A percentile compares a stretch with the other conserved stretches of the same genome.
Conservation (phyloP, 1,140 invertebrate genomes). For the Scaptomyza graminum region DNA sequence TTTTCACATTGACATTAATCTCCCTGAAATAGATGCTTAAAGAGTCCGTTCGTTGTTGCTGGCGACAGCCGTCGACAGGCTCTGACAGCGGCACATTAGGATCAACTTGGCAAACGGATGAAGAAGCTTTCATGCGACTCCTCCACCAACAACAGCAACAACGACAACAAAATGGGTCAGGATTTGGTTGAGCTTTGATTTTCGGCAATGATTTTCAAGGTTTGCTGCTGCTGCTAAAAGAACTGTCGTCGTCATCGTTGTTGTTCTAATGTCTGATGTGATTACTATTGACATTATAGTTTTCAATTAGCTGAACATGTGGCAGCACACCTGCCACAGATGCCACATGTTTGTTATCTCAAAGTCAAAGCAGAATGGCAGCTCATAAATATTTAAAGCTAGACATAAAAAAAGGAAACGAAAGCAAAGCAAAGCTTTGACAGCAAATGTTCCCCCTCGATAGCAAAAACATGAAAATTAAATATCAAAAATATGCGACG, state of each 20-base stretch:
- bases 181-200: background rate
- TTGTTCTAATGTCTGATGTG: constrained; percentile 45
- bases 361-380: background rate
- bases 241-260: too few species aligned
- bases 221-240: too few species aligned
- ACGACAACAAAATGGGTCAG: too few species aligned
- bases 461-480: constrained; percentile 68
- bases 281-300: constrained; percentile 77
- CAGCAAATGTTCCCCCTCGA: constrained; percentile 13
- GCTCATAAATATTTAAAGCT: constrained; percentile 53
- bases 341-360: background rate
- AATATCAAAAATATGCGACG: constrained; percentile 70
- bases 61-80: constrained; percentile 57
- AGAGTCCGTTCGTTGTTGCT: constrained; percentile 23
- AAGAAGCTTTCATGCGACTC: constrained; percentile 27
- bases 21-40: constrained; percentile 70
- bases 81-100: constrained; percentile 80
- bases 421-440: constrained; percentile 37
- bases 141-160: background rate
- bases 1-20: constrained; percentile 82
- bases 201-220: constrained; percentile 15
- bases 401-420: constrained; percentile 6
- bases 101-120: constrained; percentile 39
- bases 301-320: constrained; percentile 70
- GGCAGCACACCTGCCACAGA: background rate